Evolutionary conservation across 2,888 invertebrate genomes (phyloP).

Genomic region (Carpatolechia fugitivella): DNA sequence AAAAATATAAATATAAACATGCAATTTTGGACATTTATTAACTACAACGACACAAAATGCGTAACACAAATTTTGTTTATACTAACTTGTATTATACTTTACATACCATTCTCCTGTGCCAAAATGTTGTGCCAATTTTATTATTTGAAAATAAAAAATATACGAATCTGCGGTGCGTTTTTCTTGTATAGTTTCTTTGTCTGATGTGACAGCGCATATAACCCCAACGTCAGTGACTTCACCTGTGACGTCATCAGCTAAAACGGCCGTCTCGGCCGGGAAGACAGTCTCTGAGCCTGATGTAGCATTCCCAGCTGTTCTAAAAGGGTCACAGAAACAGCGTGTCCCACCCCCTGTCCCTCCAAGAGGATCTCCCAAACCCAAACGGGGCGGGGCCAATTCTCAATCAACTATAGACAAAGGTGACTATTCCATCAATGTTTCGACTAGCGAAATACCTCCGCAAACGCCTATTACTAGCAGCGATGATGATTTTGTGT

Average conservation of each 20-base stretch:
- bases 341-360: slow-evolving; percentile 94
- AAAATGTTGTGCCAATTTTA: slow-evolving; percentile 30
- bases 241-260: slow-evolving; percentile 63
- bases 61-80: slow-evolving; percentile 50
- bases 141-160: slow-evolving; percentile 46
- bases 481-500: slow-evolving; percentile 68
- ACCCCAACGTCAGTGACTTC: slow-evolving; percentile 71
- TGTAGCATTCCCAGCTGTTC: slow-evolving; percentile 85
- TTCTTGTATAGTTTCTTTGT: slow-evolving; percentile 67
- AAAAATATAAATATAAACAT: slow-evolving; percentile 76
- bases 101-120: slow-evolving; percentile 46
- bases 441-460: slow-evolving; percentile 63
- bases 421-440: slow-evolving; percentile 71
- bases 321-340: slow-evolving; percentile 85
- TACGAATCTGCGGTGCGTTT: slow-evolving; percentile 6
- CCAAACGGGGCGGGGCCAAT: slow-evolving; percentile 74
- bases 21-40: slow-evolving; percentile 63
- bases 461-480: slow-evolving; percentile 62
- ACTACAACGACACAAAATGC: slow-evolving; percentile 26
- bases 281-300: slow-evolving; percentile 70
- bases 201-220: slow-evolving; percentile 77
- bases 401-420: slow-evolving; percentile 67
- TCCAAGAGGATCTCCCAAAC: slow-evolving; percentile 88
- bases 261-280: slow-evolving; percentile 49
- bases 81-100: slow-evolving; percentile 24